phyloP scores from a whole-genome alignment of 2,888 invertebrate species.

The Agriopis leucophaearia region DNA sequence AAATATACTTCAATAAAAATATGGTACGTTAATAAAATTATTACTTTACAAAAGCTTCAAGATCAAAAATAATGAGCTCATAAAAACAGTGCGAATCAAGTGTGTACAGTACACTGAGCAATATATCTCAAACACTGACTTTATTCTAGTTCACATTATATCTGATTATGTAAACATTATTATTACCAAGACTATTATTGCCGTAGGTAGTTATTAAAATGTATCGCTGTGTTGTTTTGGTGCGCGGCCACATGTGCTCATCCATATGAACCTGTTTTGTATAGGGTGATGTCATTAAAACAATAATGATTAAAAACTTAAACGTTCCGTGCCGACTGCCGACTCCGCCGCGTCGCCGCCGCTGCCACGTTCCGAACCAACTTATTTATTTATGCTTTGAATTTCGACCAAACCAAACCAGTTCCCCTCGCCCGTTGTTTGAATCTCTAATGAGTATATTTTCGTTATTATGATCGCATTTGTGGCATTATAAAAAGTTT shows the following conservation, averaged over 20 bases:
- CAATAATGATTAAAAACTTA: conserved; percentile 49
- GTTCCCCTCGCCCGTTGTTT: conserved; percentile 55
- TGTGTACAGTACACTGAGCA: conserved; percentile 19
- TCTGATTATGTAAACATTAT: conserved; percentile 53
- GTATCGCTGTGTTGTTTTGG: conserved; percentile 47
- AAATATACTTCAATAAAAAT: conserved; percentile 11
- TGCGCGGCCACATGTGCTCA: conserved; percentile 37
- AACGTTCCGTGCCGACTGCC: conserved; percentile 26
- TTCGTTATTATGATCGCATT: conserved; percentile 43
- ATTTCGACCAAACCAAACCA: conserved; percentile 56
- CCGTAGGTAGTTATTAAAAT: conserved; percentile 35
- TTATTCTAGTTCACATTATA: conserved; percentile 32
- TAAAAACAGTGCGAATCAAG: conserved; percentile 25
- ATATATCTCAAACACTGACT: conserved; percentile 25
- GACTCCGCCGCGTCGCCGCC: conserved; percentile 3
- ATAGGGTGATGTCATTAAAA: conserved; percentile 64
- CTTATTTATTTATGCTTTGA: conserved; percentile 56
- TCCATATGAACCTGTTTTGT: conserved; percentile 46
- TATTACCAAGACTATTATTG: conserved; percentile 54
- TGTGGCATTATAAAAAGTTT: conserved; percentile 18
- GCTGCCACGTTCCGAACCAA: conserved; percentile 27
- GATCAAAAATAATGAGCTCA: conserved; percentile 21
- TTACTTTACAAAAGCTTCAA: conserved; percentile 11
- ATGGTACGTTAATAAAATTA: conserved; percentile 9
- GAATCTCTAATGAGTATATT: conserved; percentile 52